These are phyloP conservation scores for Slavum lentiscoides DNA, from an alignment of 2,888 invertebrate species.

Conservation along the genomic window DNA sequence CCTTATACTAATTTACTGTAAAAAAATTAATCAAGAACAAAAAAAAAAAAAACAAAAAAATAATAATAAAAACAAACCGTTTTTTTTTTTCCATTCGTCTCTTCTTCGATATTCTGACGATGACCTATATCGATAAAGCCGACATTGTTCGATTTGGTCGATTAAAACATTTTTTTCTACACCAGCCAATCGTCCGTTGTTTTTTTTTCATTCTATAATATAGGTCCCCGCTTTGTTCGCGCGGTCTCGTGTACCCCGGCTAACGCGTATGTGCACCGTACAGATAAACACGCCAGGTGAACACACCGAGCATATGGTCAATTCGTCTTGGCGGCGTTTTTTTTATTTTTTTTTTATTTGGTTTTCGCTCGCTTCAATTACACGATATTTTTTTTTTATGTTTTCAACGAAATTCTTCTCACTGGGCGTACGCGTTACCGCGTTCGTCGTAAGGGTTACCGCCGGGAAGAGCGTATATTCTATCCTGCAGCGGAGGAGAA, in stretches of 20 bases:
- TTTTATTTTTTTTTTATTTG: background rate
- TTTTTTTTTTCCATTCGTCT: background rate
- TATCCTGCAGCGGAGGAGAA: no score
- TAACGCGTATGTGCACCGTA: background rate
- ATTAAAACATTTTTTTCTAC: conserved; percentile 9
- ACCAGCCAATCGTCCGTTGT: conserved; percentile 20
- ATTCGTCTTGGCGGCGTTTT: conserved; percentile 47
- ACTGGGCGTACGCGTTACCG: conserved; percentile 3
- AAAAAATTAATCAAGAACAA: no score
- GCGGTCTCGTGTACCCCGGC: background rate
- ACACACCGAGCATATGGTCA: conserved; percentile 40
- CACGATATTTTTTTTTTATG: background rate
- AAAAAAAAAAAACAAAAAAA: background rate
- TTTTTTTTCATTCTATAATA: conserved; percentile 12
- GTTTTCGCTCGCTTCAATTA: conserved; percentile 21
- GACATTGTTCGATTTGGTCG: conserved; percentile 36
- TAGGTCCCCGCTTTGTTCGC: conserved; percentile 4
- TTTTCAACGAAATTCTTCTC: background rate
- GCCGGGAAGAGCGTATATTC: no score
- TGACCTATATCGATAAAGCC: conserved; percentile 41
- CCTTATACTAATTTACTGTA: no score
- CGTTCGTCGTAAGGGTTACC: background rate
- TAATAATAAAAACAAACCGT: background rate
- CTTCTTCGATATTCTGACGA: background rate
- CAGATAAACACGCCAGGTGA: conserved; percentile 46